phyloP scores from a whole-genome alignment of 1,140 invertebrate genomes.

The Apis florea region DNA sequence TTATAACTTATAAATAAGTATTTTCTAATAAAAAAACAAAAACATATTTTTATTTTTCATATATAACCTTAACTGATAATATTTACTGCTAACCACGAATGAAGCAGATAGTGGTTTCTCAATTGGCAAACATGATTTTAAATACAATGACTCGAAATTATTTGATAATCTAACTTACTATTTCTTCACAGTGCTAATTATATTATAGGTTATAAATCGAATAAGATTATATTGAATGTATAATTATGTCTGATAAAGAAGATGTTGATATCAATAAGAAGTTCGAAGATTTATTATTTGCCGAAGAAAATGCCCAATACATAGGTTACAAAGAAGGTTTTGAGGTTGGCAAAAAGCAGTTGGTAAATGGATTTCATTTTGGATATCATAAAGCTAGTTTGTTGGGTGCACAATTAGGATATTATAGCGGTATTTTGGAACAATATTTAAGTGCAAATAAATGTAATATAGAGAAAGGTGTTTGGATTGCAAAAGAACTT shows the following conservation, averaged over 20 bases:
- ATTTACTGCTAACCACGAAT: not conserved
- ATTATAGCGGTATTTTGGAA: constrained; percentile 72
- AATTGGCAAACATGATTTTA: constrained; percentile 19
- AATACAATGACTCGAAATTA: not conserved
- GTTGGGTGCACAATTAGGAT: constrained; percentile 75
- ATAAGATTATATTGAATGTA: not conserved
- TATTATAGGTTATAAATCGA: not conserved
- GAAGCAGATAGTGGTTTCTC: not conserved
- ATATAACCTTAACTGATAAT: constrained; percentile 17
- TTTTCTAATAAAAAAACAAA: not conserved
- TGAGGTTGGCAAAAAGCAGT: constrained; percentile 65
- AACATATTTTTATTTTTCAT: not conserved
- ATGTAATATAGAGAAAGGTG: constrained; percentile 75
- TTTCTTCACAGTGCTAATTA: not conserved
- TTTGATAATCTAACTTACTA: not conserved
- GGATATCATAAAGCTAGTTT: constrained; percentile 76
- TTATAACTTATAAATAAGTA: too few species aligned
- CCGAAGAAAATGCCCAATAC: constrained; percentile 73
- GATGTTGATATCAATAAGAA: constrained; percentile 73
- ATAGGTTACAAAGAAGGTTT: constrained; percentile 68
- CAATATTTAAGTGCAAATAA: constrained; percentile 60
- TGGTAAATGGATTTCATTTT: constrained; percentile 74
- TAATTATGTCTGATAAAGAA: constrained; percentile 55
- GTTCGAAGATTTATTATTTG: constrained; percentile 75
- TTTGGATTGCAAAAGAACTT: constrained; percentile 81